Conservation (phyloP, 1,140 invertebrate genomes). For the Pachypeltis micranthus region DNA sequence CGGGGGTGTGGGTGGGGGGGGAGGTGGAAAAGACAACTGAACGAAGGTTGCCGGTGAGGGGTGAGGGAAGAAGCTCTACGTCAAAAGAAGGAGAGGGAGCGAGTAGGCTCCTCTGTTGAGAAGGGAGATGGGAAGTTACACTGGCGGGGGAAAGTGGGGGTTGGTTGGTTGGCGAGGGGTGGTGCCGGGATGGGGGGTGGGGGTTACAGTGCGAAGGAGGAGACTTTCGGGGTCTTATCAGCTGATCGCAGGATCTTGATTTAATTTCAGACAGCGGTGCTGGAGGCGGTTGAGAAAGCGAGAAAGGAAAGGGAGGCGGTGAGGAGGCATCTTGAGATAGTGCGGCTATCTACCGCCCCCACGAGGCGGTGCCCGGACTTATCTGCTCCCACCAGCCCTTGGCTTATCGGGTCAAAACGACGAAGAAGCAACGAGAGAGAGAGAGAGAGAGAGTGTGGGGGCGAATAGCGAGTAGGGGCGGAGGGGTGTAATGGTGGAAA, state of each 20-base stretch:
- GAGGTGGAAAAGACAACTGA: no score
- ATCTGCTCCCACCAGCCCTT: conserved; percentile 11
- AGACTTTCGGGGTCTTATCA: conserved; percentile 12
- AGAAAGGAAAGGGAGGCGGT: background rate
- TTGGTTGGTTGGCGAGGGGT: background rate
- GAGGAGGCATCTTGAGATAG: conserved; percentile 10
- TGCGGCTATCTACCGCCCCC: conserved; percentile 12
- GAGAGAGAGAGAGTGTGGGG: background rate
- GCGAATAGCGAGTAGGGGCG: background rate
- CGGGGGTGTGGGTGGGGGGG: no score
- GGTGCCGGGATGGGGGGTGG: background rate
- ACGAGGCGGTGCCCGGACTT: conserved; percentile 1
- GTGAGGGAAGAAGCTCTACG: no score
- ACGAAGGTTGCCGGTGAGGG: no score
- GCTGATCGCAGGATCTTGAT: conserved; percentile 21
- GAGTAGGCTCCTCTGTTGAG: background rate
- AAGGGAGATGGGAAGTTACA: background rate
- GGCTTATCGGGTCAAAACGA: conserved; percentile 11
- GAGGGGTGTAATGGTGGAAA: background rate
- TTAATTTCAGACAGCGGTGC: conserved; percentile 15
- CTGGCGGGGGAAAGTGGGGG: background rate
- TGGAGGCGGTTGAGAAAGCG: background rate
- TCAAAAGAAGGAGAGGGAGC: background rate
- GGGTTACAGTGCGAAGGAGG: background rate
- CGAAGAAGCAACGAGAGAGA: no score